Evolutionary conservation across 2,113 vertebrate genomes (phyloP).

Genomic region (Mustelus asterias): DNA sequence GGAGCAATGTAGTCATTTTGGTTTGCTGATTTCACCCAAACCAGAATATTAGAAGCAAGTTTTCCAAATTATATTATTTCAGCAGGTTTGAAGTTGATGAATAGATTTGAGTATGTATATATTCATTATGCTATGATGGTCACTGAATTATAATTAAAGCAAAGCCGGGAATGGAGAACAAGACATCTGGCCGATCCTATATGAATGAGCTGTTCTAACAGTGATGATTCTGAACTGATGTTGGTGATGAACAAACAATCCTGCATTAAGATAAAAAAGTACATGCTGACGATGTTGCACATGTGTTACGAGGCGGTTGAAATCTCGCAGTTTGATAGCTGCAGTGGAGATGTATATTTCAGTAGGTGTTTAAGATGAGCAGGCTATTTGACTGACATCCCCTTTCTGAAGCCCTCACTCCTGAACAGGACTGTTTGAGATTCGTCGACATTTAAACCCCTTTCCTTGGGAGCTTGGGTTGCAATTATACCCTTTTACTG

Average conservation of each 20-base stretch:
- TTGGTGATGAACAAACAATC: not conserved
- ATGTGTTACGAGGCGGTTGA: not conserved
- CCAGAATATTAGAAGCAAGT: not conserved
- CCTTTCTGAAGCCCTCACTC: not conserved
- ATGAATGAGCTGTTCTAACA: not conserved
- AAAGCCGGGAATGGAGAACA: not conserved
- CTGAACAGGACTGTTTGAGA: not conserved
- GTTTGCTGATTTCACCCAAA: no score
- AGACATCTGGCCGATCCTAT: not conserved
- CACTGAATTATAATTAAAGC: not conserved
- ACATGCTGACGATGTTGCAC: not conserved
- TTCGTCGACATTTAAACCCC: not conserved
- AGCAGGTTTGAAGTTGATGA: not conserved
- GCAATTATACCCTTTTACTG: no score
- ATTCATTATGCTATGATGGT: not conserved
- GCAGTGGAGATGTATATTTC: not conserved
- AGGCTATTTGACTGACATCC: not conserved
- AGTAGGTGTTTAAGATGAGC: not conserved
- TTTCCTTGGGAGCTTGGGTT: not conserved
- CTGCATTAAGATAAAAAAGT: not conserved
- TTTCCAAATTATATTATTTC: not conserved
- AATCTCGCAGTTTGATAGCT: not conserved
- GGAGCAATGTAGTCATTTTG: no score
- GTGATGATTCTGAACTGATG: no score
- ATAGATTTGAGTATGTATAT: not conserved